These are phyloP conservation scores for Entomobrya proxima DNA, from an alignment of 2,888 invertebrate genomes.

Conservation along the genomic window DNA sequence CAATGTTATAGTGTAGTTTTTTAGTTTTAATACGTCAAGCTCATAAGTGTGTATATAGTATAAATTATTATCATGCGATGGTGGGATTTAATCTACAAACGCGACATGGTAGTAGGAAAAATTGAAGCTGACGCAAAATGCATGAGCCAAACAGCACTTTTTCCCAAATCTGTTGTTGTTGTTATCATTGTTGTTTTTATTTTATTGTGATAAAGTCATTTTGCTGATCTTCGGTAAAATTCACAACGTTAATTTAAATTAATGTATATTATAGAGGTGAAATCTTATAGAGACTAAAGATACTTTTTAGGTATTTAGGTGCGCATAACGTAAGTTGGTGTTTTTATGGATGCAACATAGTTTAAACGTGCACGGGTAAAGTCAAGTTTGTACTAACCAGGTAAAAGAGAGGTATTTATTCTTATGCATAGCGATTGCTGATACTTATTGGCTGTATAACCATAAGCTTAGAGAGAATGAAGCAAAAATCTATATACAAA, in stretches of 20 bases:
- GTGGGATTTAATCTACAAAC: background rate
- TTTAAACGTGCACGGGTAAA: background rate
- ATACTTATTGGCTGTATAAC: background rate
- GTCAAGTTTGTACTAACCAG: background rate
- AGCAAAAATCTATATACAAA: too few relatives aligned
- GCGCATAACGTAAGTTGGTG: background rate
- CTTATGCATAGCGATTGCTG: background rate
- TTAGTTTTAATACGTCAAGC: constrained; percentile 16
- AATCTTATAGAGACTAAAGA: too few relatives aligned
- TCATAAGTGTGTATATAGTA: constrained; percentile 21
- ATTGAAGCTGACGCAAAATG: background rate
- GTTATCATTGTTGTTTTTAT: constrained; percentile 36
- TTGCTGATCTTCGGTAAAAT: constrained; percentile 50
- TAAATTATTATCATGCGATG: constrained; percentile 11
- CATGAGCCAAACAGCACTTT: background rate
- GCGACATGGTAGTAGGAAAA: background rate
- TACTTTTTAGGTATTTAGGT: too few relatives aligned
- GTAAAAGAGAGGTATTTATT: background rate
- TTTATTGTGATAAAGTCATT: constrained; percentile 65
- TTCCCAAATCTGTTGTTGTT: constrained; percentile 1
- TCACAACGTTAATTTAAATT: constrained; percentile 36
- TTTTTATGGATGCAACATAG: background rate
- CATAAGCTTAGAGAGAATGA: too few relatives aligned
- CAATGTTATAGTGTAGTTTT: constrained; percentile 32
- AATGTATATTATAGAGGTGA: background rate